These are phyloP conservation scores for Rhizoglyphus robini DNA, from an alignment of 1,140 invertebrate species.

Conservation along the genomic window DNA sequence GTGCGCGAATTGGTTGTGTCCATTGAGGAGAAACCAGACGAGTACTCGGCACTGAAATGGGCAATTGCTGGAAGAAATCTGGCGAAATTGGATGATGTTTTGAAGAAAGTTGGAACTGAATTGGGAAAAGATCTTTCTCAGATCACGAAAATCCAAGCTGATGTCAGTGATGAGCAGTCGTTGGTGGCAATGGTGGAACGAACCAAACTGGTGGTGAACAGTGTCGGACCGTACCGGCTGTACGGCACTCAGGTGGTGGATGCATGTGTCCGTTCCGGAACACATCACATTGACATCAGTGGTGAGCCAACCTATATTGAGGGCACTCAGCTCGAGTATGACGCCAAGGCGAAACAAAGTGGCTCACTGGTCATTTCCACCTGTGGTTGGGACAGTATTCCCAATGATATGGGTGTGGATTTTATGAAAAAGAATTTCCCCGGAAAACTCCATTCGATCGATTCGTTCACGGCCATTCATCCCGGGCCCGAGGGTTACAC, in stretches of 20 bases:
- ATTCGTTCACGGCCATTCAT: slow-evolving; percentile 17
- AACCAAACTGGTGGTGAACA: slow-evolving; percentile 62
- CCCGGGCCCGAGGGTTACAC: slow-evolving; percentile 24
- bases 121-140: slow-evolving; percentile 59
- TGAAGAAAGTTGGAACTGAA: slow-evolving; percentile 57
- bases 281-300: slow-evolving; percentile 78
- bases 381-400: slow-evolving; percentile 60
- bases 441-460: slow-evolving; percentile 22
- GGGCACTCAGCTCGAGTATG: slow-evolving; percentile 62
- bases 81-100: slow-evolving; percentile 55
- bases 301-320: slow-evolving; percentile 78
- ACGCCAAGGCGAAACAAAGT: slow-evolving; percentile 57
- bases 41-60: slow-evolving; percentile 41
- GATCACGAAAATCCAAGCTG: slow-evolving; percentile 56
- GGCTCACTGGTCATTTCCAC: slow-evolving; percentile 68
- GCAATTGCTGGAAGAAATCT: slow-evolving; percentile 56
- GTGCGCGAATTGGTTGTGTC: slow-evolving; percentile 24
- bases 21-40: not conserved
- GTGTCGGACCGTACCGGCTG: slow-evolving; percentile 61
- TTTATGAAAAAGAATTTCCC: slow-evolving; percentile 22
- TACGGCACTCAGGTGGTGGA: slow-evolving; percentile 82
- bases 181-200: slow-evolving; percentile 40
- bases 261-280: slow-evolving; percentile 62
- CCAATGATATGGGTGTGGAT: slow-evolving; percentile 57
- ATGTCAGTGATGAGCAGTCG: slow-evolving; percentile 54